Percentiles rank a stretch among this genome's conserved stretches.
Evolutionary conservation across 2,888 invertebrate genomes (phyloP).

Genomic region (Cheilosia impressa): DNA sequence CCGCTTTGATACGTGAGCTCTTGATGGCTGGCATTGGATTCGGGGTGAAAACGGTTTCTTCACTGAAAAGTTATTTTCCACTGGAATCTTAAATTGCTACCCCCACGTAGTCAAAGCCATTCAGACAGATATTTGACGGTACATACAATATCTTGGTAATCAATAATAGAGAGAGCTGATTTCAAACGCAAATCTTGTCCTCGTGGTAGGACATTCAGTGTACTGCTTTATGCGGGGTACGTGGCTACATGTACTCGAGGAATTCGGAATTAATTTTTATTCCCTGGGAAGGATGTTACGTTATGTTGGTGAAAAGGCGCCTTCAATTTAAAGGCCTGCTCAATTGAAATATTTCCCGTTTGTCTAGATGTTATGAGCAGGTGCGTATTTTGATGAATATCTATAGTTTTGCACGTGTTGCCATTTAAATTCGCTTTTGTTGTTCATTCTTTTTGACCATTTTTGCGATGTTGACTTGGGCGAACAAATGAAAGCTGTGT

Average conservation of each 20-base stretch:
- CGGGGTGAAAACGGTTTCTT: conserved; percentile 37
- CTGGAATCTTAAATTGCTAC: conserved; percentile 46
- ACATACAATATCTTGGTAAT: conserved; percentile 41
- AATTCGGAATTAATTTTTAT: conserved; percentile 44
- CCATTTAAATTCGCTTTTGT: conserved; percentile 5
- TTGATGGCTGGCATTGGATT: conserved; percentile 17
- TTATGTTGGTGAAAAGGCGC: conserved; percentile 21
- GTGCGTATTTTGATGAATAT: conserved; percentile 4
- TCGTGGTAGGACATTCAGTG: conserved; percentile 53
- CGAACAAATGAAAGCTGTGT: too few species aligned
- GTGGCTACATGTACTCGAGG: conserved; percentile 63
- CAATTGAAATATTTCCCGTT: conserved; percentile 19
- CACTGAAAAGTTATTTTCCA: conserved; percentile 67
- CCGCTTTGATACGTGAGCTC: conserved; percentile 51
- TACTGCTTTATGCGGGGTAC: conserved; percentile 56
- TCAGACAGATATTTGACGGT: background rate
- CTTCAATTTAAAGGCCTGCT: conserved; percentile 1
- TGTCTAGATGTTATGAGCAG: conserved; percentile 21
- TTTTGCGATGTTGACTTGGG: too few species aligned
- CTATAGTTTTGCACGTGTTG: conserved; percentile 13
- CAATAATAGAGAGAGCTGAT: conserved; percentile 52
- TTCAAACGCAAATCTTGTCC: conserved; percentile 73
- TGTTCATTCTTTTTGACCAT: background rate
- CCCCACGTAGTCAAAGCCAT: background rate
- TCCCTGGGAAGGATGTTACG: conserved; percentile 20